These are phyloP conservation scores for Craseonycteris thonglongyai DNA, from an alignment of 2,113 vertebrate species.

Conservation along the genomic window DNA sequence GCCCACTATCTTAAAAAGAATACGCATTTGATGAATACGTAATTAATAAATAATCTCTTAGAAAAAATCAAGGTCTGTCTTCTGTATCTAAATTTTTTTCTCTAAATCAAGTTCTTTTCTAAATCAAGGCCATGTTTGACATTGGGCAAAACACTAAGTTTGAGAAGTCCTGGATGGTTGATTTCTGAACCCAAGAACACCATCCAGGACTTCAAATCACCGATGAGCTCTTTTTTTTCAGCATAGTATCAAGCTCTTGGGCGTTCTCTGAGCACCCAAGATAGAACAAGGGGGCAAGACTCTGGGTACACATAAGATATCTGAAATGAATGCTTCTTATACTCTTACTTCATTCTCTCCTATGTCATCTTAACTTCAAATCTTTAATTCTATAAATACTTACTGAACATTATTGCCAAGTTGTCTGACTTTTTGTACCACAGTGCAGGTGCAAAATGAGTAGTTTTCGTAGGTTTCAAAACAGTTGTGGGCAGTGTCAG, in stretches of 20 bases:
- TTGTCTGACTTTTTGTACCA: not conserved
- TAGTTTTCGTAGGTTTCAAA: not conserved
- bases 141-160: not conserved
- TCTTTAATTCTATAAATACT: not conserved
- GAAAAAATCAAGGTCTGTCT: not conserved
- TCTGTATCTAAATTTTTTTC: not conserved
- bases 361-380: not conserved
- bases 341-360: not conserved
- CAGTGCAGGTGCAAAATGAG: rapidly evolving
- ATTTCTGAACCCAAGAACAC: not conserved
- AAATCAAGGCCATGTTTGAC: not conserved
- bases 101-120: not conserved
- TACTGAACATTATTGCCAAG: not conserved
- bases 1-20: not conserved
- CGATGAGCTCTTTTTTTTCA: not conserved
- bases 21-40: not conserved
- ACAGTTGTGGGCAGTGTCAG: not conserved
- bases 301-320: rapidly evolving
- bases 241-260: not conserved
- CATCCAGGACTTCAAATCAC: not conserved
- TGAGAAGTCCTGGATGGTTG: not conserved
- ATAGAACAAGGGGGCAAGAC: not conserved
- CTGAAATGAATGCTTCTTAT: not conserved
- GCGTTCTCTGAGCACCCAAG: not conserved
- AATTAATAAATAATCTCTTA: not conserved